Base-by-base conservation (phyloP, 2,888 invertebrate genomes). In the Campopleginae sp. region DNA sequence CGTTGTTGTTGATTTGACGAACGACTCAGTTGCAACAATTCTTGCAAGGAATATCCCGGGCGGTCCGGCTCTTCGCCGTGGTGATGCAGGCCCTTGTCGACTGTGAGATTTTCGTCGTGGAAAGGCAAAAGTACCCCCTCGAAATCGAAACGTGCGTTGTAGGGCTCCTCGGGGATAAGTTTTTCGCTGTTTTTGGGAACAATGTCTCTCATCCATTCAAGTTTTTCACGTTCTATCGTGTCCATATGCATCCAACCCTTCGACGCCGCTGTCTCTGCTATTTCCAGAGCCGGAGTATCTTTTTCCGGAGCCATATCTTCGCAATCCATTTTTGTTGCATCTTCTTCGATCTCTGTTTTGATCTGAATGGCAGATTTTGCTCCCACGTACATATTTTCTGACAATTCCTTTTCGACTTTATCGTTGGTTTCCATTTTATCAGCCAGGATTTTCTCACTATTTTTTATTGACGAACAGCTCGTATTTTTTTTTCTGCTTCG, bases 31-130 rank as follows among this genome's bases (percentile, higher is more conserved):
- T 97, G 96, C 89, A 98, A 96, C 0, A 99, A 93, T 94, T 99
- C 99, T 88, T 97, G 97, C 14, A 99, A 93, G 0, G 98, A 96
- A 93, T 99, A 99, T 0, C 99, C 99, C 2, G 99, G 97, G 85
- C 98, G 95, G 85, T 96, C 97, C 8, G 98, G 97, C 93, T 99
- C 99, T 87, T 98, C 97, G 0, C 98, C 98, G 94, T 99, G 99
- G 93, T 99, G 97, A 93, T 98, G 98, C 19, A 99, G 94, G 58
- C 96, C 96, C 89, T 96, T 95, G 0, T 95, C 94, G 81, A 95
- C 90, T 74, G 95, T 95, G 86, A 94, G 94, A 86, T 94, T 95
- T 68, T 96, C 96, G 65, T 95, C 94, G 58, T 95, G 94, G 89
- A 96, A 98, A 0, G 98, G 97, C 76, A 98, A 92, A 0, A 98